phyloP scores from a whole-genome alignment of 2,113 vertebrate species.

The Lasiurus borealis region DNA sequence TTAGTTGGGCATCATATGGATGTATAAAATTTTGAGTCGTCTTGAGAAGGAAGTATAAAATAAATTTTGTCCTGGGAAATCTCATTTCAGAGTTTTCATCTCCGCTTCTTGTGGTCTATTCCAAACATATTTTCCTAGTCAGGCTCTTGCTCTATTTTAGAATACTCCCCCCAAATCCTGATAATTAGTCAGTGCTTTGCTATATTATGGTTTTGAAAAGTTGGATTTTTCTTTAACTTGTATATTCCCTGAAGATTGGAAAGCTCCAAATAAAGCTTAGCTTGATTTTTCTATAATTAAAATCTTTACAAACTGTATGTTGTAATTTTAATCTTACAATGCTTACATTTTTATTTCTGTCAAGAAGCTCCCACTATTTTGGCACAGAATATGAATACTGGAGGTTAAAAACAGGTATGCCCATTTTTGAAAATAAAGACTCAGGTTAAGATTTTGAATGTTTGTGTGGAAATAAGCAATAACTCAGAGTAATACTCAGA shows the following conservation, averaged over 20 bases:
- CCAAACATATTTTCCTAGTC: neutral
- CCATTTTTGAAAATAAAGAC: slow-evolving; percentile 27
- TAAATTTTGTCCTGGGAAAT: neutral
- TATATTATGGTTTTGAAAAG: slow-evolving; percentile 18
- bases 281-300: neutral
- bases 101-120: neutral
- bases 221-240: slow-evolving; percentile 33
- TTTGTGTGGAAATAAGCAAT: slow-evolving; percentile 1
- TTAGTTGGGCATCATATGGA: neutral
- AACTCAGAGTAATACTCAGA: neutral
- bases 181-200: slow-evolving; percentile 40
- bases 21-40: neutral
- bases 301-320: neutral
- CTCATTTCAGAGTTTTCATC: neutral
- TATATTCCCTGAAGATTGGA: slow-evolving; percentile 19
- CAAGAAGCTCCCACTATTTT: neutral
- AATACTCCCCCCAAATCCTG: neutral
- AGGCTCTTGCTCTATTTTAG: neutral
- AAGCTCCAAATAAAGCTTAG: neutral
- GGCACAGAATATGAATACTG: neutral
- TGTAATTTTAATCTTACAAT: neutral
- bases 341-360: slow-evolving; percentile 12
- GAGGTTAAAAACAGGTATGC: neutral
- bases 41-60: neutral
- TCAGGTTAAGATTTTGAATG: neutral